Conservation (phyloP, 2,797 vertebrate genomes). For the Limosa lapponica region DNA sequence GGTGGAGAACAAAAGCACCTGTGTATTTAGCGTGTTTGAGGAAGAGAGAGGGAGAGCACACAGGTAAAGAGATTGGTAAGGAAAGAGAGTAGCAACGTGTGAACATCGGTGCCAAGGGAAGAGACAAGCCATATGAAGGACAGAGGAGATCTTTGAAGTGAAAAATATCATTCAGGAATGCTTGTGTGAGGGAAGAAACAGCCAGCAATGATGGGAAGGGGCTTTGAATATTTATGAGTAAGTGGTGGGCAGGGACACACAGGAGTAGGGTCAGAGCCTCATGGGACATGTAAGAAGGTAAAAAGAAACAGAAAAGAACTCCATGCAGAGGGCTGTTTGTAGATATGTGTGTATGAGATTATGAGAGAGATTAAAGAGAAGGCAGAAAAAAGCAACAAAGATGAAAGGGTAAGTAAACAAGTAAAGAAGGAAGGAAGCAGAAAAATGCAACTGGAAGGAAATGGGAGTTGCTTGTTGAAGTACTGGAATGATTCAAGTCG, state of each 20-base stretch:
- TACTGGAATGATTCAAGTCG: neutral
- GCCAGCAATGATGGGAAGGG: neutral
- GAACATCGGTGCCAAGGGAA: neutral
- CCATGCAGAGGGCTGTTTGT: neutral
- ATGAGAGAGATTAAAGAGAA: neutral
- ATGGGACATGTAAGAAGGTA: neutral
- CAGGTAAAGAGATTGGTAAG: neutral
- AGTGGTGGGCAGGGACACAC: neutral
- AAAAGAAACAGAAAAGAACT: neutral
- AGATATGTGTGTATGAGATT: neutral
- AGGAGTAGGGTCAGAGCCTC: neutral
- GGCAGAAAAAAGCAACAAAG: neutral
- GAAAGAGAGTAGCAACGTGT: neutral
- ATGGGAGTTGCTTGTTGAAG: neutral
- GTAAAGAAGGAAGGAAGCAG: neutral
- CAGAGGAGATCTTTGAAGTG: neutral
- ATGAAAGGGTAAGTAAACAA: neutral
- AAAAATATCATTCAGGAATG: neutral
- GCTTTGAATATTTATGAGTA: slow-evolving; percentile 42
- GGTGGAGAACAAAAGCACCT: neutral
- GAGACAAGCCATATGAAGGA: neutral
- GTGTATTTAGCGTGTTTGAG: neutral
- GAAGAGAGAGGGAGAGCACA: neutral
- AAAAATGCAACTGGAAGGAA: neutral
- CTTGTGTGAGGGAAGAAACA: neutral